Evolutionary conservation across 2,797 vertebrate genomes (phyloP).

Genomic region (Moxostoma hubbsi): DNA sequence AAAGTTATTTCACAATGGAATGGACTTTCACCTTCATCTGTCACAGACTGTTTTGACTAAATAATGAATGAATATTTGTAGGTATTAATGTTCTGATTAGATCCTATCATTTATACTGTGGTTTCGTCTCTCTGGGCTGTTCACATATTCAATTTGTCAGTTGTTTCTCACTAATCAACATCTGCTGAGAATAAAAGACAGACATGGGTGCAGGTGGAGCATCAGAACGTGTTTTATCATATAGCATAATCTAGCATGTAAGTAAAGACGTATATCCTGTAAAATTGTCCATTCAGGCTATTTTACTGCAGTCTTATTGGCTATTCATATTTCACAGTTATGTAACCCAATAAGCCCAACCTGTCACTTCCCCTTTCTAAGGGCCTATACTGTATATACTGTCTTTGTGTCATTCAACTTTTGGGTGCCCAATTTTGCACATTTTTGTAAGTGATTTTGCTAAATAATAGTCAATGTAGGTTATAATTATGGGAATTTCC

Average conservation of each 20-base stretch:
- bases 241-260: background rate
- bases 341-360: constrained; percentile 28
- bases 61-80: constrained; percentile 14
- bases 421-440: background rate
- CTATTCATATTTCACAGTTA: background rate
- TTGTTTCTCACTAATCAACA: constrained; percentile 8
- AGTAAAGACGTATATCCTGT: background rate
- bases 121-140: background rate
- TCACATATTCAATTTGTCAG: constrained; percentile 10
- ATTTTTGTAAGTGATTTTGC: background rate
- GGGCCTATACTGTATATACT: background rate
- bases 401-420: constrained; percentile 1
- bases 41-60: constrained; percentile 16
- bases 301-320: constrained; percentile 4
- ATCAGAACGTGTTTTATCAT: background rate
- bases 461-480: background rate
- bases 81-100: too few relatives aligned
- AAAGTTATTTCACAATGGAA: background rate
- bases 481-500: background rate
- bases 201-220: background rate
- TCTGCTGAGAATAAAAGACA: constrained; percentile 12
- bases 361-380: constrained; percentile 3
- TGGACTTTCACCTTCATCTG: constrained; percentile 2
- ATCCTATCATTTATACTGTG: background rate
- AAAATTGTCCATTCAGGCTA: background rate